Base-by-base conservation (phyloP, 2,888 invertebrate species). In the Nemoura dubitans region DNA sequence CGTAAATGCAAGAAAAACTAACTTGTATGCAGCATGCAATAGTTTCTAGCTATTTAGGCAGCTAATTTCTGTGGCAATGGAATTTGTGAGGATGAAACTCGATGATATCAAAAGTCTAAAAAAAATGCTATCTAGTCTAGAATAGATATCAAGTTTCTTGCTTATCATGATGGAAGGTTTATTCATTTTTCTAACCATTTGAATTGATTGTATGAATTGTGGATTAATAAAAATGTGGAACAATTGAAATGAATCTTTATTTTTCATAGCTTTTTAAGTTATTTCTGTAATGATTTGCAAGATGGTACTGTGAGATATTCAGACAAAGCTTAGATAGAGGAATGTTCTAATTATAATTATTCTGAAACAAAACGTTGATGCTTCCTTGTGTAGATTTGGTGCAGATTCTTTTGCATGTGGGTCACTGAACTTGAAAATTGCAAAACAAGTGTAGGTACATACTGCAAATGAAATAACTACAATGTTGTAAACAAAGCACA, bases 91-190 rank as follows among this genome's bases (percentile, higher is more conserved):
- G 59, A 1, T 21, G 59, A 59, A 59, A 59, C 59, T 16, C 14
- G 59, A 59, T 59, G 16, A 59, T 7, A 59, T 59, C 59, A 59
- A 59, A 59, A 7, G 14, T 59, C 16, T 59, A 7, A 7, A 1
- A 59, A 59, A 59, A 59, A 59, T 21, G 59, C 59, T 59, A 59
- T 59, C 59, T 59, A 59, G 59, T 59, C 59, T 59, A 36, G 36
- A 36, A 36, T 36, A 36, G 59, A 59, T 59, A 21, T 59, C 14
- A 10, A 59, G 16, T 59, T 59, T 16, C 21, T 59, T 59, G 59
- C 59, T 59, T 21, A 59, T 59, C 59, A 21, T 59, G 59, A 59
- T 59, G 14, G 14, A 59, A 59, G 59, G 21, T 59, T 21, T 59
- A 21, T 21, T 59, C 59, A 59, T 59, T 59, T 59, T 59, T 59